Base-by-base conservation (phyloP, 2,888 invertebrate genomes). In the Scaptodrosophila latifasciaeformis region DNA sequence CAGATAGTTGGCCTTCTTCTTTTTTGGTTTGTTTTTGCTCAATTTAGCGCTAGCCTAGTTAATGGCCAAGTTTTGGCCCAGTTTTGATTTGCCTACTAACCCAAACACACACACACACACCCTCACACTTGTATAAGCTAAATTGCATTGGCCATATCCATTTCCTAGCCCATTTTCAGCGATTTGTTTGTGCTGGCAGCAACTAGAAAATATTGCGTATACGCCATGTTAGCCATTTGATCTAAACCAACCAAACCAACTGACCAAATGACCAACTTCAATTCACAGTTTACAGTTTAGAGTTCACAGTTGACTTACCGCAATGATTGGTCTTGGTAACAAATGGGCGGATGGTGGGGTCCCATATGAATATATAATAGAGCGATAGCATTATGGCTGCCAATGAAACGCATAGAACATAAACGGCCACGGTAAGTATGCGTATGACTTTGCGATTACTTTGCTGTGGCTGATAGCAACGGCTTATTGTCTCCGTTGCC, bases 311-410 rank as follows among this genome's bases (percentile, higher is more conserved):
- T 6, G 18, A 59, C 86, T 86, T 84, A 86, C 86, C 86, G 63
- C 86, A 86, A 70, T 84, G 85, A 67, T 78, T 80, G 66, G 70
- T 78, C 77, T 84, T 85, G 61, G 84, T 82, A 27, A 82, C 90
- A 68, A 84, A 86, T 57, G 86, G 83, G 51, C 86, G 82, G 60
- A 86, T 91, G 40, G 84, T 83, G 15, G 96, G 96, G 86, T 95
- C 93, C 96, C 97, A 97, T 85, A 97, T 91, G 88, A 96, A 94
- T 77, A 95, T 93, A 88, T 97, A 97, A 88, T 97, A 97, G 47
- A 96, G 90, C 10, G 96, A 96, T 65, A 97, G 89, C 89, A 96
- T 93, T 80, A 96, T 96, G 47, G 96, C 97, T 15, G 96, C 96
- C 82, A 96, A 89, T 39, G 96, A 97, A 72, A 97, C 97, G 85